Percentiles rank a stretch among this genome's conserved stretches.
Conservation (phyloP, 92 coral and sea anemone genomes). For the Zoanthus sociatus region DNA sequence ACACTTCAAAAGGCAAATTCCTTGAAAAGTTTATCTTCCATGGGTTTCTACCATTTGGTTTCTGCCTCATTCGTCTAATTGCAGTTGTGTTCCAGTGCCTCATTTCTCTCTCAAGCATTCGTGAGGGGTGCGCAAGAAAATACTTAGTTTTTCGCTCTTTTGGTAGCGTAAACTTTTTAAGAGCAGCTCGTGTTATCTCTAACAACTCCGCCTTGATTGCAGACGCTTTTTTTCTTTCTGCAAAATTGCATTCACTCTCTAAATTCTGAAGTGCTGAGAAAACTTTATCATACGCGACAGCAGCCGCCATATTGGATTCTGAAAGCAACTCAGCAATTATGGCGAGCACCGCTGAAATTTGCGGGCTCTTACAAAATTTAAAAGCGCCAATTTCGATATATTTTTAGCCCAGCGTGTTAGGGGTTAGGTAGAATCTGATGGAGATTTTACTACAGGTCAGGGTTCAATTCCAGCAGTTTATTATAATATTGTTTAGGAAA, state of each 20-base stretch:
- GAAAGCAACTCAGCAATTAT: not conserved
- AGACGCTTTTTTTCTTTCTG: constrained; percentile 8
- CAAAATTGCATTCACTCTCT: constrained; percentile 1
- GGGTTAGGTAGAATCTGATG: too few species aligned
- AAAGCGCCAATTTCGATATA: too few species aligned
- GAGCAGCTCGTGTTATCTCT: constrained; percentile 16
- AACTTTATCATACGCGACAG: not conserved
- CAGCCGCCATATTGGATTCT: constrained; percentile 24
- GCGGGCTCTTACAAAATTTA: constrained; percentile 15
- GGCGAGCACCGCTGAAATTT: constrained; percentile 25
- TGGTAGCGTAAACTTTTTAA: constrained; percentile 10
- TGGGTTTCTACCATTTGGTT: constrained; percentile 41
- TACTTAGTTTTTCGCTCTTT: constrained; percentile 26
- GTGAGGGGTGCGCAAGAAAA: constrained; percentile 37
- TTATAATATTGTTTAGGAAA: too few species aligned
- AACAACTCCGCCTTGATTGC: not conserved
- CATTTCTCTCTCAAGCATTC: constrained; percentile 36
- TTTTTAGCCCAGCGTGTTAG: too few species aligned
- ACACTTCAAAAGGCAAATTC: constrained; percentile 51
- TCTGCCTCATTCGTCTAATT: constrained; percentile 25
- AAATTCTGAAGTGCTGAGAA: not conserved
- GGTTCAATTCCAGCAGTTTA: too few species aligned
- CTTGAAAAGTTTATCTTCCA: constrained; percentile 33
- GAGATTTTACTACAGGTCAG: too few species aligned
- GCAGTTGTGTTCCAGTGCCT: constrained; percentile 35